Evolutionary conservation across 2,888 invertebrate species (phyloP), one percentile per base, ranked within the genome.

Genomic region (Mylabris sibirica): DNA sequence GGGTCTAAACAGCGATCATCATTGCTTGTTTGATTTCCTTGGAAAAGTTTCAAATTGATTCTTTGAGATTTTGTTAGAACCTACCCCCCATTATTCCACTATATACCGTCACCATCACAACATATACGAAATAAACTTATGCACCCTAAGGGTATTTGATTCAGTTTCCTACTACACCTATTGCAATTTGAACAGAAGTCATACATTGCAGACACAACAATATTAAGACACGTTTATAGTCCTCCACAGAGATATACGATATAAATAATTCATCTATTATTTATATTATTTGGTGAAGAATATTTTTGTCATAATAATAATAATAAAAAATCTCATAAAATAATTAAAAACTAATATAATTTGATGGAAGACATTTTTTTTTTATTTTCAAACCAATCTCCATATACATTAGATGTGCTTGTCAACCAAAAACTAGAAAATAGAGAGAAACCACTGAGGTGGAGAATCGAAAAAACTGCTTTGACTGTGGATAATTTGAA

Each of bases 41-140:
- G 44, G 44, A 44, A 44, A 44, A 44, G 44, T 44, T 44, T 44
- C 44, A 44, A 44, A 44, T 44, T n/a, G 44, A 44, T 44, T 44
- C 17, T 30, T 0, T 6, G 44, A 6, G 17, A 44, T 44, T 44
- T 44, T 8, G 44, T 44, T 44, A 17, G 17, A 17, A 44, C n/a
- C n/a, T n/a, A n/a, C n/a, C 17, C 17, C 6, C 44, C n/a, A 44
- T 44, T 44, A n/a, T 30, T 30, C 30, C n/a, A n/a, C n/a, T n/a
- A 8, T 30, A n/a, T 44, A 44, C 44, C 17, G 6, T 11, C 44
- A 44, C n/a, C 44, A 17, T 6, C 8, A 44, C 44, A 12, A 41
- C 41, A 44, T 8, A 44, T 8, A 44, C 17, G 38, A 38, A 38
- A 44, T 17, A 44, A 5, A 44, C n/a, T 44, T 17, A 44, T 44